These are phyloP conservation scores for Enteromius paludinosus DNA, from an alignment of 2,797 vertebrate species.

Conservation along the genomic window DNA sequence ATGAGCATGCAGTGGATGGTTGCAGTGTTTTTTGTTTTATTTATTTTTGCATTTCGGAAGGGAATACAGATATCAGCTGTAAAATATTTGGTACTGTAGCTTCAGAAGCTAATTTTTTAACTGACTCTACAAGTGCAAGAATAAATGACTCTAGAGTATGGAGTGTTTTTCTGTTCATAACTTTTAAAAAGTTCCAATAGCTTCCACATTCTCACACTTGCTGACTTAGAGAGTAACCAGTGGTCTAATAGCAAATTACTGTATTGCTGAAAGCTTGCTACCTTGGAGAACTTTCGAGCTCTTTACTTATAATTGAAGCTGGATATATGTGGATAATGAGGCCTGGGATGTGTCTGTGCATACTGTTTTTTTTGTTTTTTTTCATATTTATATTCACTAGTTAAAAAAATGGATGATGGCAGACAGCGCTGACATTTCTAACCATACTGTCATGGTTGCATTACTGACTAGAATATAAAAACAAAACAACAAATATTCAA, in stretches of 20 bases:
- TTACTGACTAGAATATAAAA: not conserved
- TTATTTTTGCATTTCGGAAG: too few species aligned
- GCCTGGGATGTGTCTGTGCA: not conserved
- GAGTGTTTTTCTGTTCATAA: not conserved
- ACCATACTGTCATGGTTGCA: not conserved
- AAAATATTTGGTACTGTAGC: too few species aligned
- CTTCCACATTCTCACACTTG: slow-evolving; percentile 2
- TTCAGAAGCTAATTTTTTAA: too few species aligned
- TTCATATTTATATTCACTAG: not conserved
- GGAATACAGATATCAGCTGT: too few species aligned
- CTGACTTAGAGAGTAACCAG: not conserved
- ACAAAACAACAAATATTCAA: not conserved
- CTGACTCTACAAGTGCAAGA: not conserved
- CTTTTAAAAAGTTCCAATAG: not conserved
- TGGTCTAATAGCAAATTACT: not conserved
- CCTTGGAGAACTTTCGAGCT: not conserved
- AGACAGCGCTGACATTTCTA: not conserved
- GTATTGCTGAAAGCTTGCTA: slow-evolving; percentile 9
- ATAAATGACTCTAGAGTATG: not conserved
- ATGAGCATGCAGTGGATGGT: slow-evolving; percentile 1
- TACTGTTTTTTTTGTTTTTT: not conserved
- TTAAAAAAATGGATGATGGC: not conserved
- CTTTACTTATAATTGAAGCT: slow-evolving; percentile 9
- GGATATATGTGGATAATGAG: slow-evolving; percentile 5
- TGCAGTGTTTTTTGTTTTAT: not conserved